A percentile compares a stretch with the other conserved stretches of the same genome.
Conservation (phyloP, 2,888 invertebrate species). For the Geophilus truncorum region DNA sequence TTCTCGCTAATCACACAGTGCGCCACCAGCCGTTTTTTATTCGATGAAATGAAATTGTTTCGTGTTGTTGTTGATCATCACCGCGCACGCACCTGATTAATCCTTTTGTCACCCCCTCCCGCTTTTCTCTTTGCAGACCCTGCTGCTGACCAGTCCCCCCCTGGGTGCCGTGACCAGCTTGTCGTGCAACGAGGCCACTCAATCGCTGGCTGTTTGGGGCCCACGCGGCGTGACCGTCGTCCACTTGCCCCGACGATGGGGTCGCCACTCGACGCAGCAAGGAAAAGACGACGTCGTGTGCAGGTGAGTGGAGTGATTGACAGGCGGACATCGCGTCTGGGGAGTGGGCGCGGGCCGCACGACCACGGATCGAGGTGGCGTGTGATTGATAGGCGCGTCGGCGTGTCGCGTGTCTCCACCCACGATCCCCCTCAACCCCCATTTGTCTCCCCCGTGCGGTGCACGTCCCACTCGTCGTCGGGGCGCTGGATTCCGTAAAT, state of each 20-base stretch:
- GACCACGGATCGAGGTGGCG: constrained; percentile 28
- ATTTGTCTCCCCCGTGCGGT: constrained; percentile 39
- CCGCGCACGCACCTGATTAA: neutral
- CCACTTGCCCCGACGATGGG: constrained; percentile 67
- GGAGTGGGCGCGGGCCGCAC: constrained; percentile 23
- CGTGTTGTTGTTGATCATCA: constrained; percentile 1
- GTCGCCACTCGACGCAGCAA: constrained; percentile 62
- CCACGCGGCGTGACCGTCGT: constrained; percentile 63
- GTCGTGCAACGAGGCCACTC: constrained; percentile 61
- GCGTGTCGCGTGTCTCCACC: constrained; percentile 39
- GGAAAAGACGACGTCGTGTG: constrained; percentile 64
- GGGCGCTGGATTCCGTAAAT: neutral
- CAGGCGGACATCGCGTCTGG: constrained; percentile 7
- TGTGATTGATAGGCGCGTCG: constrained; percentile 16
- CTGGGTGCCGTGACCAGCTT: constrained; percentile 64
- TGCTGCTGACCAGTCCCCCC: constrained; percentile 63
- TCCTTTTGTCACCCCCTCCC: constrained; percentile 32
- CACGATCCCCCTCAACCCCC: constrained; percentile 37
- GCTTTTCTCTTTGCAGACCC: constrained; percentile 54
- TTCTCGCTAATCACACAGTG: constrained; percentile 27
- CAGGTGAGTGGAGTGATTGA: constrained; percentile 56
- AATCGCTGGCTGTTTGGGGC: constrained; percentile 65
- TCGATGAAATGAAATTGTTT: constrained; percentile 27
- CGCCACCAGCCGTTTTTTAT: constrained; percentile 18
- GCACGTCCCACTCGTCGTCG: neutral